These are phyloP conservation scores for Cyprinodon diabolis DNA, from an alignment of 2,797 vertebrate genomes.

Conservation along the genomic window DNA sequence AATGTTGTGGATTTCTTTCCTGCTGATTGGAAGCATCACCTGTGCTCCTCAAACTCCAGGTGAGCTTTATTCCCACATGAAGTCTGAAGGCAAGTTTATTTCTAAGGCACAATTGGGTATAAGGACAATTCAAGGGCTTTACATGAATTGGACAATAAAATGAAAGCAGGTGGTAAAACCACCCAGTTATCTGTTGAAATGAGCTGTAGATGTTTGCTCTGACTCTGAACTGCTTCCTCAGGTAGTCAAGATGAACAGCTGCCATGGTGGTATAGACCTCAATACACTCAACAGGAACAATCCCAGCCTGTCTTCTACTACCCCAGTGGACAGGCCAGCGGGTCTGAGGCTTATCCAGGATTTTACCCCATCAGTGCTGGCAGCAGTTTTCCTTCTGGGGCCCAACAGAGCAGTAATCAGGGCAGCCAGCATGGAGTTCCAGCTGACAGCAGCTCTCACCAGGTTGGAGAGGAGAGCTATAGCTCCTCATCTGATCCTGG, in stretches of 20 bases:
- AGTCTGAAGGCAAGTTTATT: neutral
- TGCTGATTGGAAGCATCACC: conserved; percentile 37
- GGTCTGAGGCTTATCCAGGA: neutral
- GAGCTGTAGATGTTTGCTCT: neutral
- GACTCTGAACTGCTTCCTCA: conserved; percentile 2
- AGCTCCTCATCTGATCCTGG: conserved; percentile 6
- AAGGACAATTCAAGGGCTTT: too few species aligned
- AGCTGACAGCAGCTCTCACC: neutral
- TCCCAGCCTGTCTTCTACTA: neutral
- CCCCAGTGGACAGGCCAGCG: neutral
- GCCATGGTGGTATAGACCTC: neutral
- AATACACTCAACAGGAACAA: too few species aligned
- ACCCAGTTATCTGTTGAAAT: too few species aligned
- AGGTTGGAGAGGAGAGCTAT: conserved; percentile 1
- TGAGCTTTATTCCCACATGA: neutral
- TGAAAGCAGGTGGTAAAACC: too few species aligned
- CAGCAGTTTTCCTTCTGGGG: neutral
- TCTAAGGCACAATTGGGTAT: too few species aligned
- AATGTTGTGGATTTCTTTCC: conserved; percentile 32
- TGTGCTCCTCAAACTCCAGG: conserved; percentile 5
- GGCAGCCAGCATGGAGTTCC: neutral
- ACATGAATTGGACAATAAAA: too few species aligned
- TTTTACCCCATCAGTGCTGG: neutral
- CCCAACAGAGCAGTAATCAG: too few species aligned
- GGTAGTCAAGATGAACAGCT: neutral